Conservation (phyloP, 1,140 invertebrate genomes). For the Heliconius nattereri region DNA sequence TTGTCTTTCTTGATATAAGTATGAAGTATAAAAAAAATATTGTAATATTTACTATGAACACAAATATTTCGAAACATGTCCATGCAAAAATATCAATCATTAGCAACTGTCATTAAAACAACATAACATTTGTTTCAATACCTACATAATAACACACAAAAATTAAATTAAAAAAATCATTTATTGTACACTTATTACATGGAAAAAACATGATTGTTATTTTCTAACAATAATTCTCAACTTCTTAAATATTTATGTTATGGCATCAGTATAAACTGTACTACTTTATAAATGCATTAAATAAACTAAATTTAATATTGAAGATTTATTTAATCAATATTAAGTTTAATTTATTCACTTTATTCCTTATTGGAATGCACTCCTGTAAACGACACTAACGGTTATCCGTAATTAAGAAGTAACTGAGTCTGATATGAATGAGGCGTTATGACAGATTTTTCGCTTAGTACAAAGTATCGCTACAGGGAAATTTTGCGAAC, state of each 20-base stretch:
- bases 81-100: slow-evolving; percentile 6
- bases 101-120: slow-evolving; percentile 16
- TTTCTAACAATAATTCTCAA: neutral
- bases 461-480: no score
- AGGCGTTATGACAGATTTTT: no score
- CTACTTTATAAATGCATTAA: neutral
- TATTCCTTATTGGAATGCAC: neutral
- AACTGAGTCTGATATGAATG: no score
- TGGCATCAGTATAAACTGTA: neutral
- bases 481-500: no score
- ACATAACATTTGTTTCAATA: slow-evolving; percentile 22
- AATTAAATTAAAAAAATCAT: neutral
- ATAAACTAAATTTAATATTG: neutral
- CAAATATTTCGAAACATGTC: neutral
- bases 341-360: neutral
- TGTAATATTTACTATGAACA: no score
- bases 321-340: neutral
- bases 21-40: no score
- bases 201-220: neutral
- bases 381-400: no score
- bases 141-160: slow-evolving; percentile 15
- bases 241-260: neutral
- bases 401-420: no score
- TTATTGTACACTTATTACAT: neutral
- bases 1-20: no score